phyloP scores from a whole-genome alignment of 1,140 invertebrate genomes.

The Drosophila bifasciata region DNA sequence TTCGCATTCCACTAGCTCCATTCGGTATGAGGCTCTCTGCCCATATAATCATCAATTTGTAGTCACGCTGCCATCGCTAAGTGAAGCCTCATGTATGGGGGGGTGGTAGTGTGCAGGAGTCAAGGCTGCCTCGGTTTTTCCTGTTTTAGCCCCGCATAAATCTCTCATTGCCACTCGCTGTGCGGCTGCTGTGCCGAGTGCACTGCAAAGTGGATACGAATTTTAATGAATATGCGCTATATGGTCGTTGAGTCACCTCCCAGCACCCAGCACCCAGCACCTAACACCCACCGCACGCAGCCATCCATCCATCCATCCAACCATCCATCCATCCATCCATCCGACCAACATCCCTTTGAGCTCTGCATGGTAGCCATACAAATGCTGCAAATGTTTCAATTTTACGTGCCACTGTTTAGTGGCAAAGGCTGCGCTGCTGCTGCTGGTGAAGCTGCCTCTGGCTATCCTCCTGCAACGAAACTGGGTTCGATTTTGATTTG shows the following conservation, averaged over 20 bases:
- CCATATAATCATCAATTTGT: slow-evolving; percentile 10
- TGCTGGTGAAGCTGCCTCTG: slow-evolving; percentile 9
- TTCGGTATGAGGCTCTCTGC: background rate
- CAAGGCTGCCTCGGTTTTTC: slow-evolving; percentile 4
- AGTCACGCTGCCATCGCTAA: slow-evolving; percentile 38
- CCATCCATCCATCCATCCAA: slow-evolving; percentile 5
- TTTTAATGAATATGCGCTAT: slow-evolving; percentile 75
- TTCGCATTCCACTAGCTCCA: no score
- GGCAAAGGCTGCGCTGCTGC: slow-evolving; percentile 12
- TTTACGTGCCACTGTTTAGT: slow-evolving; percentile 70
- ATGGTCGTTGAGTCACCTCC: slow-evolving; percentile 22
- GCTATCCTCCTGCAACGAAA: slow-evolving; percentile 13
- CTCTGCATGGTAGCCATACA: slow-evolving; percentile 12
- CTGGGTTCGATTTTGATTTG: slow-evolving; percentile 73
- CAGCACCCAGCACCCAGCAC: no score
- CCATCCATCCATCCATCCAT: slow-evolving; percentile 1
- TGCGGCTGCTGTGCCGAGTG: slow-evolving; percentile 46
- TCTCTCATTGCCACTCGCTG: slow-evolving; percentile 48
- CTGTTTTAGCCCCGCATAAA: slow-evolving; percentile 46
- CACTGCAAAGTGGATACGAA: slow-evolving; percentile 58
- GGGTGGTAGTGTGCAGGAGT: slow-evolving; percentile 7
- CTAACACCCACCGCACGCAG: slow-evolving; percentile 3
- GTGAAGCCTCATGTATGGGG: slow-evolving; percentile 7
- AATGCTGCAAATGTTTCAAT: slow-evolving; percentile 70
- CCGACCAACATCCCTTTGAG: slow-evolving; percentile 26